These are phyloP conservation scores for Mobula hypostoma DNA, from an alignment of 2,113 vertebrate species.

Conservation along the genomic window DNA sequence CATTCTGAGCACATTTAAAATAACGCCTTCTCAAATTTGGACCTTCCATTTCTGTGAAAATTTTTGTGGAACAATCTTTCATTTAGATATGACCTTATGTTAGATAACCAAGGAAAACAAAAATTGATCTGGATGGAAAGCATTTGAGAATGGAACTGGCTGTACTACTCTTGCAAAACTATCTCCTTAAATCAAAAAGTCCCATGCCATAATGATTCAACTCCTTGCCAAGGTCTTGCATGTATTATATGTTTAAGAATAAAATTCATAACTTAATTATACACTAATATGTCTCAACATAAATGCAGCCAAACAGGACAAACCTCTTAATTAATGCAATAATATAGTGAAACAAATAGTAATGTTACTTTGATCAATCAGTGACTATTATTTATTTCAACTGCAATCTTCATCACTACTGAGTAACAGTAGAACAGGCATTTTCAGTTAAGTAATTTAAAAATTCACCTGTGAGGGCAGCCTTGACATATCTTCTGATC, in stretches of 20 bases:
- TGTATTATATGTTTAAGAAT: not conserved
- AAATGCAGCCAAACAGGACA: not conserved
- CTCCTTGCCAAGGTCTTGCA: not conserved
- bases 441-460: not conserved
- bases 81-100: not conserved
- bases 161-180: too few species aligned
- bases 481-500: slow-evolving; percentile 99
- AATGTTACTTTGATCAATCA: not conserved
- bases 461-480: slow-evolving; percentile 85
- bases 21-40: not conserved
- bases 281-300: not conserved
- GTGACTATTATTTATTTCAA: too few species aligned
- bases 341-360: not conserved
- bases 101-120: too few species aligned
- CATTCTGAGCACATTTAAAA: not conserved
- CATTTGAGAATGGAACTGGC: too few species aligned
- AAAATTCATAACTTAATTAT: not conserved
- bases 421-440: not conserved
- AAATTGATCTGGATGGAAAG: too few species aligned
- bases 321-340: not conserved
- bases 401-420: not conserved
- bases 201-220: too few species aligned
- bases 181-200: too few species aligned
- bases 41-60: not conserved
- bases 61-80: not conserved